Evolutionary conservation across 2,797 vertebrate genomes (phyloP), one percentile per base, ranked within the genome.

Genomic region (Pteropus rufus): DNA sequence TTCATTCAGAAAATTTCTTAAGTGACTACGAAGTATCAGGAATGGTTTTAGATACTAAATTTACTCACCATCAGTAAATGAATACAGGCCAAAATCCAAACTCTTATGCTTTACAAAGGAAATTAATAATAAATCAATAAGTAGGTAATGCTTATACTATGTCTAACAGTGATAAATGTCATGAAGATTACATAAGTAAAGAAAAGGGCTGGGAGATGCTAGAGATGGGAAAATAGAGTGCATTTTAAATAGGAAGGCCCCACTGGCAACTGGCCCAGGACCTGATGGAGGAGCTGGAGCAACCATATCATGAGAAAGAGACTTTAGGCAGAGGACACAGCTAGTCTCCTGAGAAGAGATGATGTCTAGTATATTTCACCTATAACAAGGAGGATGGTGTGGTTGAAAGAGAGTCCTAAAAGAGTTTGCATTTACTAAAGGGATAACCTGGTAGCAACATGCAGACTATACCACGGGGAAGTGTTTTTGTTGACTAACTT

Each of bases 171-270:
- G 36, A 62, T 46, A 60, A 73, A 76, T 76, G 8, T 34, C 75
- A 73, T 41, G 3, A 87, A 70, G 29, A n/a, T 86, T 26, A 95
- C 62, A 18, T 39, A 60, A 86, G 4, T n/a, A 14, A 44, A 16
- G 19, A 31, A 73, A 67, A 9, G 5, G 34, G 15, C 14, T 31
- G 62, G 64, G 10, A 56, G 10, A 24, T 8, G 4, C 18, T 8
- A 29, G n/a, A 9, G 6, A 2, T 23, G 2, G 29, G 5, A 1
- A 4, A 18, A 16, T 12, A 44, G 8, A 56, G 15, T 14, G 1
- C 6, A 70, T 21, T 90, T 46, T 84, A 65, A 80, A 16, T 39
- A 41, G 34, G 14, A 41, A 41, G 24, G 5, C 24, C 6, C 31
- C 18, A 1, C 4, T 36, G 9, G 5, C 39, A 54, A 39, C 69